Base-by-base conservation (phyloP, 1,140 invertebrate species). In the Rhyacophila brunnea region DNA sequence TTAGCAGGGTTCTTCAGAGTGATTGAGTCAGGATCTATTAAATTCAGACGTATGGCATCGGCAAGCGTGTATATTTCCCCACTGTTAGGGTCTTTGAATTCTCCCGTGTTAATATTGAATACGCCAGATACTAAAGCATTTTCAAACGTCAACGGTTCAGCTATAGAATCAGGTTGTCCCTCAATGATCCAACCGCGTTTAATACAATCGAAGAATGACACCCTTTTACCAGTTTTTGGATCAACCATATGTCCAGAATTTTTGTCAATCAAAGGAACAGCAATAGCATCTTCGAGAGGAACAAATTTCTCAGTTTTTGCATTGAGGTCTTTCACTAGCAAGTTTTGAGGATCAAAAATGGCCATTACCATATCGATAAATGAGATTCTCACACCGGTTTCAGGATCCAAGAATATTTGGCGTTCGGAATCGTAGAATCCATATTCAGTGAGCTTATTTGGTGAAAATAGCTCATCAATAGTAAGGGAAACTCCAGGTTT, bases 171-270 rank as follows among this genome's bases (percentile, higher is more conserved):
- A 48, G 82, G 78, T 70, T 71, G 64, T 60, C 77, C 74, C 68
- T 85, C 80, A 35, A 86, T 83, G 59, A 91, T 87, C 83, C 86
- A 85, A 35, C 83, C 82, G 38, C 84, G 72, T 67, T 88, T 83
- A 34, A 94, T 81, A 59, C 92, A 93, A 70, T 94, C 89, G 74
- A 93, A 87, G 73, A 95, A 92, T 4, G 89, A 83, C 36, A 95
- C 83, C 47, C 85, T 82, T 69, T 88, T 86, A 6, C 91, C 91
- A 17, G 85, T 90, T 71, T 87, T 87, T 7, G 87, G 85, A 79
- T 96, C 89, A 3, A 93, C 84, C 83, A 94, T 88, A 65, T 90
- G 83, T 6, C 91, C 91, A 1, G 84, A 83, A 55, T 85, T 83
- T 69, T 84, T 82, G 73, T 95, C 88, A 47, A 95, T 81, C 14